These are phyloP conservation scores for Xenopus laevis DNA, from an alignment of 2,113 vertebrate species.

Conservation along the genomic window DNA sequence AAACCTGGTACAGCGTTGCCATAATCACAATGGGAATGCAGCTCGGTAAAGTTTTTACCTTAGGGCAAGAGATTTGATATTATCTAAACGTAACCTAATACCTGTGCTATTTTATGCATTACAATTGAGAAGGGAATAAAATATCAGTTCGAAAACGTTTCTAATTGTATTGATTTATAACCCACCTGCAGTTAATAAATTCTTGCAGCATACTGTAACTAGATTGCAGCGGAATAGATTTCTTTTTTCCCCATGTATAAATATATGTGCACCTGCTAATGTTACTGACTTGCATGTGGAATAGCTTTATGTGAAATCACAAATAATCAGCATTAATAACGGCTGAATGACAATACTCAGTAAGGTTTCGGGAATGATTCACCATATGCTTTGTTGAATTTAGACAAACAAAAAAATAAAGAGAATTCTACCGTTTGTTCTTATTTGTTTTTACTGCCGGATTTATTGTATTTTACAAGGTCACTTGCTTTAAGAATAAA, in stretches of 20 bases:
- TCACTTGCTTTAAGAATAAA: neutral
- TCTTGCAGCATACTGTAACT: neutral
- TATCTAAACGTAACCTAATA: neutral
- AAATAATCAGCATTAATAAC: neutral
- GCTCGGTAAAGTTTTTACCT: constrained; percentile 1
- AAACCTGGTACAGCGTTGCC: neutral
- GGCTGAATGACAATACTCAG: neutral
- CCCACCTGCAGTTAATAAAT: constrained; percentile 29
- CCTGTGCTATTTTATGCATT: neutral
- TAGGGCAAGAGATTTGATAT: neutral
- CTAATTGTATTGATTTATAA: constrained; percentile 17
- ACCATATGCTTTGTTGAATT: neutral
- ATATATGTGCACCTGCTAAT: constrained; percentile 17
- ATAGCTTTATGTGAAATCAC: neutral
- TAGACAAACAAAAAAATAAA: neutral
- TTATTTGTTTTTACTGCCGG: neutral
- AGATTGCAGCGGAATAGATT: neutral
- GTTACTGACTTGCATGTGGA: neutral
- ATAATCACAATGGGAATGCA: neutral
- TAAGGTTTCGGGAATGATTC: neutral
- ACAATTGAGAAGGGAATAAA: constrained; percentile 2
- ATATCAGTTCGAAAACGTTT: neutral
- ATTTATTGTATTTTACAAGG: neutral
- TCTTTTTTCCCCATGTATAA: neutral
- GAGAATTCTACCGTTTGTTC: neutral